Base-by-base conservation (phyloP, 1,140 invertebrate species). In the Drosophila punjabiensis region DNA sequence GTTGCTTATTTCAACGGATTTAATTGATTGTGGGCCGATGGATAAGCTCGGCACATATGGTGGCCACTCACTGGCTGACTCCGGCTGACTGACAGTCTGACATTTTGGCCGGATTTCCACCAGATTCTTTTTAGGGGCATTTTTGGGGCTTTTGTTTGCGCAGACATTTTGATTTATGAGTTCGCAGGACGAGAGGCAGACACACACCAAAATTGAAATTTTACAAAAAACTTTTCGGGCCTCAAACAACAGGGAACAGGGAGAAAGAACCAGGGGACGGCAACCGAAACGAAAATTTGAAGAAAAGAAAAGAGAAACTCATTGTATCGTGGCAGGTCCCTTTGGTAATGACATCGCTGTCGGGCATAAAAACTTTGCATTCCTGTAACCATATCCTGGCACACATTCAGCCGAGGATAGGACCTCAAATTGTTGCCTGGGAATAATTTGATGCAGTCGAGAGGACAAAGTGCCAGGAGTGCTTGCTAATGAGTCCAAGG, bases 121-220 rank as follows among this genome's bases (percentile, higher is more conserved):
- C 65, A 63, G 60, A 60, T 73, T 76, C 50, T 61, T 75, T 73
- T 63, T 75, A 64, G 52, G 63, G 43, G 39, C 64, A 66, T 68
- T 64, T 70, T 82, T 48, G 56, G 58, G 66, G 78, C 77, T 71
- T 87, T 79, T 88, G 84, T 89, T 84, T 84, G 85, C 43, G 47
- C 81, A 79, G 86, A 85, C 85, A 88, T 88, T 88, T 90, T 88
- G 85, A 88, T 88, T 90, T 88, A 88, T 88, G 85, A 88, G 86
- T 76, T 90, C 60, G 71, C 62, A 67, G 71, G 41, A 47, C 32
- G 58, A 43, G 47, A 47, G 33, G 24, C 41, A 16, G 32, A 39
- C 41, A 68, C 39, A 50, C 10, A 53, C 41, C 50, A 76, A 89
- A 88, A 88, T 89, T 89, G 86, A 88, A 90, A 90, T 85, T 88